phyloP scores from a whole-genome alignment of 2,113 vertebrate genomes.

The Perca fluviatilis region DNA sequence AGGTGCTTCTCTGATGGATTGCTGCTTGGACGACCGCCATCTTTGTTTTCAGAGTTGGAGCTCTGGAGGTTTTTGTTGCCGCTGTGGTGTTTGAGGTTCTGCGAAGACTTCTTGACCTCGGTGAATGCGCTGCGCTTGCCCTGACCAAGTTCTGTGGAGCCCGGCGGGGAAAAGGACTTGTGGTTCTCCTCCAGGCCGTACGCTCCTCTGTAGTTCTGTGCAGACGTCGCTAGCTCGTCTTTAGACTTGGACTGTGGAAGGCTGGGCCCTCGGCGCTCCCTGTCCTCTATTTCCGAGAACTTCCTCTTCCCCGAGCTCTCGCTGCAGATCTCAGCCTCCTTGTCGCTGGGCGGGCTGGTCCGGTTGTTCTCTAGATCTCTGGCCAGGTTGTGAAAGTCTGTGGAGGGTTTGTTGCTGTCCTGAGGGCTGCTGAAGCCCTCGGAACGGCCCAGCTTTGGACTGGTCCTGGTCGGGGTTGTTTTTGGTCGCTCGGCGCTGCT shows the following conservation, averaged over 20 bases:
- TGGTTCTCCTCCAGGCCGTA: conserved; percentile 91
- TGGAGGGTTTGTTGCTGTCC: conserved; percentile 89
- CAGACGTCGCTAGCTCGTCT: conserved; percentile 91
- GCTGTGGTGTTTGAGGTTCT: conserved; percentile 83
- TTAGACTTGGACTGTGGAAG: conserved; percentile 83
- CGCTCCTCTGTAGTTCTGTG: conserved; percentile 91
- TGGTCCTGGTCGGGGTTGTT: conserved; percentile 75
- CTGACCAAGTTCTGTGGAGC: conserved; percentile 84
- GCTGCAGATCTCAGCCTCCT: conserved; percentile 85
- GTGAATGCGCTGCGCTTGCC: conserved; percentile 95
- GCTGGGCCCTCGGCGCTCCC: conserved; percentile 60
- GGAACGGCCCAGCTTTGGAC: conserved; percentile 82
- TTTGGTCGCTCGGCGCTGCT: conserved; percentile 74
- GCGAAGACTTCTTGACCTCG: conserved; percentile 91
- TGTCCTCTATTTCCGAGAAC: conserved; percentile 82
- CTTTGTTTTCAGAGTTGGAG: conserved; percentile 85
- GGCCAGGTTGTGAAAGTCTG: conserved; percentile 96
- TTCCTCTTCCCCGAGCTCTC: conserved; percentile 88
- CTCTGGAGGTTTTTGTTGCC: conserved; percentile 73
- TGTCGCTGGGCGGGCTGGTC: conserved; percentile 82
- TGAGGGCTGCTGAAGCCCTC: conserved; percentile 75
- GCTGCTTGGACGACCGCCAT: conserved; percentile 72
- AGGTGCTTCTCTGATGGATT: conserved; percentile 81
- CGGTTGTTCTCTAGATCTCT: conserved; percentile 92
- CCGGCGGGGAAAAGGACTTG: conserved; percentile 86